Evolutionary conservation across 2,797 vertebrate species (phyloP).

Genomic region (Natrix natrix): DNA sequence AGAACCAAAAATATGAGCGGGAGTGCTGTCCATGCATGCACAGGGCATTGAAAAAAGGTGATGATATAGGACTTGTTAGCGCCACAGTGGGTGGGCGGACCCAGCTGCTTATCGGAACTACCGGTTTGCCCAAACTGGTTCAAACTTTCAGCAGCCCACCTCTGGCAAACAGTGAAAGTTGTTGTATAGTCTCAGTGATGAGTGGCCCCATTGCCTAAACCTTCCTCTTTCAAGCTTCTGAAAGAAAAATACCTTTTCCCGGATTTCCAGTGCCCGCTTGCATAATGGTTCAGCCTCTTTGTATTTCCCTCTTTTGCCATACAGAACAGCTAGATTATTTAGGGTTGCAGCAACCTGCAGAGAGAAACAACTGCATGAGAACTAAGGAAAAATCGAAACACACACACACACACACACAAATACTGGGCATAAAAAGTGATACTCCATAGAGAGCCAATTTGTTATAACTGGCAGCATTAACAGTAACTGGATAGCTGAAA

Average conservation of each 20-base stretch:
- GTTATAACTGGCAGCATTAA: background rate
- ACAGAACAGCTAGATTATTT: constrained; percentile 96
- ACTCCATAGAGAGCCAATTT: background rate
- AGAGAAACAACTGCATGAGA: constrained; percentile 1
- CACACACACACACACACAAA: background rate
- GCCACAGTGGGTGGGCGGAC: too few species aligned
- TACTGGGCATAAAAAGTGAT: background rate
- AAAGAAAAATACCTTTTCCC: constrained; percentile 51
- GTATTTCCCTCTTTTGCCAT: constrained; percentile 96
- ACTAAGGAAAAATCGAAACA: background rate
- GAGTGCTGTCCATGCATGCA: too few species aligned
- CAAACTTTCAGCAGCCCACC: too few species aligned
- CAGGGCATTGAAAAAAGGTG: too few species aligned
- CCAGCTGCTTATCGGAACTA: too few species aligned
- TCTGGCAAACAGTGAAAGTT: too few species aligned
- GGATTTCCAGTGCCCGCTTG: constrained; percentile 95
- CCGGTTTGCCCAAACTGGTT: too few species aligned
- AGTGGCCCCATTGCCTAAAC: background rate
- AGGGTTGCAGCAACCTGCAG: constrained; percentile 92
- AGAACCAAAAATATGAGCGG: too few species aligned
- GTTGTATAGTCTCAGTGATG: background rate
- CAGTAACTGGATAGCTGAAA: background rate
- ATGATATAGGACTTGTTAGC: too few species aligned
- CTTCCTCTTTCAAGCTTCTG: background rate
- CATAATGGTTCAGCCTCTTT: constrained; percentile 96